Conservation (phyloP, 1,140 invertebrate genomes). For the Homalodisca vitripennis region DNA sequence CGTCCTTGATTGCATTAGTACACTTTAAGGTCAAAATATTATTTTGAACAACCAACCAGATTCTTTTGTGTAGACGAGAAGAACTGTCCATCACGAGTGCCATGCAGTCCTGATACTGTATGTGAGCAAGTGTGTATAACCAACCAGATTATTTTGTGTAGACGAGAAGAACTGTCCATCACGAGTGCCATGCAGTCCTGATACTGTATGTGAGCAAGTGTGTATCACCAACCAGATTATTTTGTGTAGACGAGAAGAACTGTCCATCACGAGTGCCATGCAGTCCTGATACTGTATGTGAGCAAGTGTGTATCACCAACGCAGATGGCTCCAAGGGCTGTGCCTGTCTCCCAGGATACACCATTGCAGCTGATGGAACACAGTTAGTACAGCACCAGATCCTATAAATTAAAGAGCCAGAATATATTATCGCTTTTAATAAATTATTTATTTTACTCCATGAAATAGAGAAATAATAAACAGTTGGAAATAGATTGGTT, state of each 20-base stretch:
- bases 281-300: slow-evolving; percentile 56
- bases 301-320: slow-evolving; percentile 68
- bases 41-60: too few species aligned
- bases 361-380: slow-evolving; percentile 63
- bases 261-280: slow-evolving; percentile 73
- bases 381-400: slow-evolving; percentile 55
- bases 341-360: slow-evolving; percentile 74
- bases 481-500: too few species aligned
- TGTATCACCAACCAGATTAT: too few species aligned
- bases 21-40: too few species aligned
- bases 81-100: slow-evolving; percentile 69
- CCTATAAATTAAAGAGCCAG: too few species aligned
- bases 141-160: too few species aligned
- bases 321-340: slow-evolving; percentile 72
- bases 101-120: slow-evolving; percentile 56
- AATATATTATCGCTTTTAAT: too few species aligned
- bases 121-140: slow-evolving; percentile 70
- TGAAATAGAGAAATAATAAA: too few species aligned
- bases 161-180: slow-evolving; percentile 76
- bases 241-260: slow-evolving; percentile 68
- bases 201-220: slow-evolving; percentile 63
- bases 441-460: too few species aligned
- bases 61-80: slow-evolving; percentile 68
- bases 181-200: slow-evolving; percentile 60
- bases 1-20: too few species aligned